Conservation (phyloP, 2,113 vertebrate species). For the Furnarius figulus region DNA sequence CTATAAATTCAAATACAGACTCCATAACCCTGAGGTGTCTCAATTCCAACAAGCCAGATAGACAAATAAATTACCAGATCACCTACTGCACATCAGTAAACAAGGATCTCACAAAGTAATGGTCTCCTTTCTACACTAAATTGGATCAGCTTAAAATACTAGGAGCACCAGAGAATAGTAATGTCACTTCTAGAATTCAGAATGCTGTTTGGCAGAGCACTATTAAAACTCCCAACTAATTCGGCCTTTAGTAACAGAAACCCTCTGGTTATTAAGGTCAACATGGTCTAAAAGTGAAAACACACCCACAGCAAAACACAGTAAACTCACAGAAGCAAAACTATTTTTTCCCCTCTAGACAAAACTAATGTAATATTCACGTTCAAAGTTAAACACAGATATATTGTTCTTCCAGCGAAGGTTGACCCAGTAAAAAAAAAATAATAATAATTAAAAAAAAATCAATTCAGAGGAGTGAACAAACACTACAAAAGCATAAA, state of each 20-base stretch:
- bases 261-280: not conserved
- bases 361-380: not conserved
- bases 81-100: slow-evolving; percentile 7
- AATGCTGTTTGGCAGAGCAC: not conserved
- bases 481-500: not conserved
- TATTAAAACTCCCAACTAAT: slow-evolving; percentile 3
- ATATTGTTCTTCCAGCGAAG: not conserved
- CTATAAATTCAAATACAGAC: slow-evolving; percentile 51
- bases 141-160: not conserved
- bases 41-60: slow-evolving; percentile 38
- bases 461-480: not conserved
- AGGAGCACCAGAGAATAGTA: not conserved
- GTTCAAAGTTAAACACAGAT: not conserved
- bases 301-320: not conserved
- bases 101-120: slow-evolving; percentile 9
- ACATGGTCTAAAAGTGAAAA: not conserved
- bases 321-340: not conserved
- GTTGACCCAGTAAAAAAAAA: not conserved
- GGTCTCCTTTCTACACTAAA: not conserved
- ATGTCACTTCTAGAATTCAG: not conserved
- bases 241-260: slow-evolving; percentile 26
- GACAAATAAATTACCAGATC: slow-evolving; percentile 47
- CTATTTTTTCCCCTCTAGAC: not conserved
- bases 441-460: not conserved
- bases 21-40: not conserved